These are phyloP conservation scores for Eonycteris spelaea DNA, from an alignment of 2,113 vertebrate genomes.

Conservation along the genomic window DNA sequence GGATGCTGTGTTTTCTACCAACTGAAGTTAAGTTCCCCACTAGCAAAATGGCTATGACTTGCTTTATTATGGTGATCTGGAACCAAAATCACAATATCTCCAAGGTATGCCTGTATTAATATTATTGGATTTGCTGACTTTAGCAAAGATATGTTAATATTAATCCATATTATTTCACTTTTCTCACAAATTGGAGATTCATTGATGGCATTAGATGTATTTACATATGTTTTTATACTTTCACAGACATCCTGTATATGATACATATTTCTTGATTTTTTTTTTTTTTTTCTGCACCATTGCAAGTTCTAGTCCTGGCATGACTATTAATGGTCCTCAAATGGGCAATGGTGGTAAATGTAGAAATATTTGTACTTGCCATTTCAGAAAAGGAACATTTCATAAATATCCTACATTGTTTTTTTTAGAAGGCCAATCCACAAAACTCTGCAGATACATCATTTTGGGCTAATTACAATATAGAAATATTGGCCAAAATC, in stretches of 20 bases:
- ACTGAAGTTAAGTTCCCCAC: background rate
- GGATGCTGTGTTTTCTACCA: too few relatives aligned
- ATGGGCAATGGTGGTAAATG: background rate
- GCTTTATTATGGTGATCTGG: too few relatives aligned
- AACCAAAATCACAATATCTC: background rate
- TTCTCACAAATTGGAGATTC: background rate
- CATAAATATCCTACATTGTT: background rate
- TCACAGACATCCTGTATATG: background rate
- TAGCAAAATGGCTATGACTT: background rate
- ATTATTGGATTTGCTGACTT: background rate
- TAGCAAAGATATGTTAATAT: conserved; percentile 3
- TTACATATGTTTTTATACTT: background rate
- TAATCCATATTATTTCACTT: conserved; percentile 17
- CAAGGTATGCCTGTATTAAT: background rate
- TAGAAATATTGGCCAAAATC: conserved; percentile 18
- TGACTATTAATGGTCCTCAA: background rate
- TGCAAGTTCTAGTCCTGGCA: background rate
- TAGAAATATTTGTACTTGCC: conserved; percentile 23
- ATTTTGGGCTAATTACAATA: background rate
- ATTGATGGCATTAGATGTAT: background rate
- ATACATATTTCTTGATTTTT: background rate
- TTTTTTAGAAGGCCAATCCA: conserved; percentile 31
- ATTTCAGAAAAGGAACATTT: conserved; percentile 12
- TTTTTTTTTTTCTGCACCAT: background rate
- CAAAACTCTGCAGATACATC: conserved; percentile 19